Evolutionary conservation across 2,797 vertebrate genomes (phyloP).

Genomic region (Siniperca scherzeri): DNA sequence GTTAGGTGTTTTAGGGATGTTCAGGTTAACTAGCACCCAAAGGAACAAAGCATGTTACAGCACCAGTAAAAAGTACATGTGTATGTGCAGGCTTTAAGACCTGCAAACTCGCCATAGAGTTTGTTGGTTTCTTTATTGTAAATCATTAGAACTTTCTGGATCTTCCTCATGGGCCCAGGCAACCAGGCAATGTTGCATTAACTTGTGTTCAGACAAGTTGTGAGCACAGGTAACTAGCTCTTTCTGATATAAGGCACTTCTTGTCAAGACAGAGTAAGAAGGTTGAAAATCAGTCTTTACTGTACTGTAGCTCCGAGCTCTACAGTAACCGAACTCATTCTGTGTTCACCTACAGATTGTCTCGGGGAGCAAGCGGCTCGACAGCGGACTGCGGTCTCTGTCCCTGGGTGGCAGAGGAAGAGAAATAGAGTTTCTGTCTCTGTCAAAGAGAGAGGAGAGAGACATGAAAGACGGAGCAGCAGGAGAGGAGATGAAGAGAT

Average conservation of each 20-base stretch:
- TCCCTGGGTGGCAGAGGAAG: conserved; percentile 59
- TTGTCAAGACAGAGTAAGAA: not conserved
- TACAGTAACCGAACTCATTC: not conserved
- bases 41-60: too few species aligned
- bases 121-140: not conserved
- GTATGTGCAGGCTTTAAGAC: not conserved
- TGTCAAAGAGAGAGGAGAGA: conserved; percentile 51
- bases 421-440: conserved; percentile 59
- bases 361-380: not conserved
- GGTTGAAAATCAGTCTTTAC: not conserved
- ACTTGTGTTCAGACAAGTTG: not conserved
- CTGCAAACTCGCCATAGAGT: not conserved
- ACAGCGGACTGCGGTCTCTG: not conserved
- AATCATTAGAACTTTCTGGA: not conserved
- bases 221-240: not conserved
- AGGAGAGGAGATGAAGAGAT: conserved; percentile 65
- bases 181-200: not conserved
- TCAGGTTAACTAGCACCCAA: not conserved
- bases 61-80: not conserved
- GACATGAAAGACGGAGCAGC: conserved; percentile 63
- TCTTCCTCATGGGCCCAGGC: conserved; percentile 3
- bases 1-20: not conserved
- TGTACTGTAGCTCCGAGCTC: not conserved
- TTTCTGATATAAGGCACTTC: not conserved
- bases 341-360: conserved; percentile 11